Evolutionary conservation across 2,113 vertebrate species (phyloP).

Genomic region (Nettapus auritus): DNA sequence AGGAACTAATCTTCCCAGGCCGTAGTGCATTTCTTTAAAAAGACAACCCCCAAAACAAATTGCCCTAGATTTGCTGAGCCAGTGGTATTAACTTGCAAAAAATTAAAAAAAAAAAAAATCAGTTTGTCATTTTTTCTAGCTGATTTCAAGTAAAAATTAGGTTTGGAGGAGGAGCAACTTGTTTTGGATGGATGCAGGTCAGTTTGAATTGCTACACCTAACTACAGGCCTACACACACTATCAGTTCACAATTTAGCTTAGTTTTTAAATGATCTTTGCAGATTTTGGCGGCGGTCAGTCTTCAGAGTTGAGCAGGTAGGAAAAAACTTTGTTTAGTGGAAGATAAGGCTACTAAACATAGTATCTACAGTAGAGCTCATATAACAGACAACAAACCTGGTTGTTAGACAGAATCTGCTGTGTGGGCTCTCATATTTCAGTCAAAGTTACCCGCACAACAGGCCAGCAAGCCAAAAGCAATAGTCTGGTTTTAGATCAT

Average conservation of each 20-base stretch:
- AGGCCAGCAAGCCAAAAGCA: conserved; percentile 26
- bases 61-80: conserved; percentile 72
- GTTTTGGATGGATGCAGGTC: conserved; percentile 79
- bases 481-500: conserved; percentile 7
- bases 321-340: conserved; percentile 47
- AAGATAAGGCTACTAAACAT: conserved; percentile 82
- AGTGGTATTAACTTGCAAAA: conserved; percentile 78
- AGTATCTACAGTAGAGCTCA: conserved; percentile 81
- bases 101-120: conserved; percentile 50
- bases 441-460: neutral
- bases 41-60: conserved; percentile 75
- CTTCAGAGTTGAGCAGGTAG: conserved; percentile 62
- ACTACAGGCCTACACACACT: conserved; percentile 75
- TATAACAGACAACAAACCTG: conserved; percentile 62
- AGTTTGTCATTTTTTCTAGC: conserved; percentile 69
- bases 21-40: conserved; percentile 79
- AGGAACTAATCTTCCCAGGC: conserved; percentile 65
- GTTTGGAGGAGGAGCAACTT: conserved; percentile 71
- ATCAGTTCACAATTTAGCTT: conserved; percentile 73
- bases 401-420: neutral
- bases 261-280: conserved; percentile 68
- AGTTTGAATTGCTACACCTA: conserved; percentile 77
- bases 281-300: conserved; percentile 64
- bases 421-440: accelerated
- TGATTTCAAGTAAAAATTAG: conserved; percentile 82